Evolutionary conservation across 2,113 vertebrate genomes (phyloP).

Genomic region (Corythornis cristatus): DNA sequence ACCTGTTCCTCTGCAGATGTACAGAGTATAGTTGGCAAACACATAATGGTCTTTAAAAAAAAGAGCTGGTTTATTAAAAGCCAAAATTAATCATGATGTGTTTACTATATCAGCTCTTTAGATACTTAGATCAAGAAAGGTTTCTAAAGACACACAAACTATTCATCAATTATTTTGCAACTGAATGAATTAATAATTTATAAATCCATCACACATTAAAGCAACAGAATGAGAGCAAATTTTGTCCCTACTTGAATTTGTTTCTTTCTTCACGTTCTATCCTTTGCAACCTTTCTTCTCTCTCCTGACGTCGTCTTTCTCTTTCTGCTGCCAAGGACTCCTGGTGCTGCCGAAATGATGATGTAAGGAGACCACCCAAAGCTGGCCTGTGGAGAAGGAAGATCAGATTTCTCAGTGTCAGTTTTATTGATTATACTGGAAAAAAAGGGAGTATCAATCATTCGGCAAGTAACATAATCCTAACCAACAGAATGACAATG

Average conservation of each 20-base stretch:
- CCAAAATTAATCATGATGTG: neutral
- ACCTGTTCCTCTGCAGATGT: neutral
- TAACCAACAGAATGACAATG: neutral
- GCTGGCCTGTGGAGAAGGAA: constrained; percentile 74
- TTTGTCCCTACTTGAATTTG: constrained; percentile 87
- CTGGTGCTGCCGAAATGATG: constrained; percentile 94
- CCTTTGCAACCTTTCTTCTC: constrained; percentile 93
- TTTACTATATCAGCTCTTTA: neutral
- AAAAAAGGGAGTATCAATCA: constrained; percentile 28
- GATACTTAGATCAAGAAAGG: neutral
- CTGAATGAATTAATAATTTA: neutral
- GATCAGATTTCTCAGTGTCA: constrained; percentile 44
- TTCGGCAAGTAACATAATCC: constrained; percentile 1
- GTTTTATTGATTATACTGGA: constrained; percentile 53
- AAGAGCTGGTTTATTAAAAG: neutral
- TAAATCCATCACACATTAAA: neutral
- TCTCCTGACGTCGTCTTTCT: constrained; percentile 88
- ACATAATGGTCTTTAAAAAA: neutral
- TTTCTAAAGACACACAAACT: neutral
- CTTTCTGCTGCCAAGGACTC: constrained; percentile 92
- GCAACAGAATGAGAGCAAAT: neutral
- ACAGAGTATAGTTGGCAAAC: neutral
- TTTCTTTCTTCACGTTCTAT: constrained; percentile 95
- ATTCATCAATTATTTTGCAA: neutral
- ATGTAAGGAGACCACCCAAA: constrained; percentile 87